Conservation (phyloP, 2,888 invertebrate species). For the Dryocosmus kuriphilus region DNA sequence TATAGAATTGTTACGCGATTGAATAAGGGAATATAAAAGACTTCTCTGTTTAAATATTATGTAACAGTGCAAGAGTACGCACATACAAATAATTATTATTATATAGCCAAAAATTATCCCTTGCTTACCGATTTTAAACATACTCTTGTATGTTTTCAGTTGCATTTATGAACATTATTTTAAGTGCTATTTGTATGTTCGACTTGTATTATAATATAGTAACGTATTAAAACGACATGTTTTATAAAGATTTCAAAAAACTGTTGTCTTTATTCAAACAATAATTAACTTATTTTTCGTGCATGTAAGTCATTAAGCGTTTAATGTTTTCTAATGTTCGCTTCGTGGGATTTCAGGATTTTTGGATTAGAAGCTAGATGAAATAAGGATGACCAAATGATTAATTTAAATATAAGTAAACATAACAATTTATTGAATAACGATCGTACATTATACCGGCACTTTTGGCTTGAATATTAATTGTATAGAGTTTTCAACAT, state of each 20-base stretch:
- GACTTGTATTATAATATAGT: constrained; percentile 72
- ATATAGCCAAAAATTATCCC: constrained; percentile 36
- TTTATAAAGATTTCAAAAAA: constrained; percentile 70
- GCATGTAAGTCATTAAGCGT: too few species aligned
- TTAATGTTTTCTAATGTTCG: too few species aligned
- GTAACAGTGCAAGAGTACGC: background rate
- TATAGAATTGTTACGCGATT: constrained; percentile 10
- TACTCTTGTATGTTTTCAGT: constrained; percentile 67
- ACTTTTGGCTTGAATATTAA: too few species aligned
- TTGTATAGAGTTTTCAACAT: too few species aligned
- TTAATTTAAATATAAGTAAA: background rate
- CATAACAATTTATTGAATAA: background rate
- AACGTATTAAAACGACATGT: constrained; percentile 70
- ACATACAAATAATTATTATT: constrained; percentile 39
- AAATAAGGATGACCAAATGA: background rate
- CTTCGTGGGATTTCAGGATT: background rate
- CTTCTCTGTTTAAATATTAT: constrained; percentile 6
- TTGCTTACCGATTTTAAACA: constrained; percentile 57
- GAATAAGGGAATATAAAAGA: background rate
- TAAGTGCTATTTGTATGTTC: constrained; percentile 71
- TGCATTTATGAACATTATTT: constrained; percentile 73
- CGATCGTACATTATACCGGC: background rate
- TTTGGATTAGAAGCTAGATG: background rate
- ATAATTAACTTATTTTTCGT: too few species aligned
- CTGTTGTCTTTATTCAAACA: constrained; percentile 47